Evolutionary conservation across 92 coral and sea anemone species (phyloP).

Genomic region (Montipora capitata): DNA sequence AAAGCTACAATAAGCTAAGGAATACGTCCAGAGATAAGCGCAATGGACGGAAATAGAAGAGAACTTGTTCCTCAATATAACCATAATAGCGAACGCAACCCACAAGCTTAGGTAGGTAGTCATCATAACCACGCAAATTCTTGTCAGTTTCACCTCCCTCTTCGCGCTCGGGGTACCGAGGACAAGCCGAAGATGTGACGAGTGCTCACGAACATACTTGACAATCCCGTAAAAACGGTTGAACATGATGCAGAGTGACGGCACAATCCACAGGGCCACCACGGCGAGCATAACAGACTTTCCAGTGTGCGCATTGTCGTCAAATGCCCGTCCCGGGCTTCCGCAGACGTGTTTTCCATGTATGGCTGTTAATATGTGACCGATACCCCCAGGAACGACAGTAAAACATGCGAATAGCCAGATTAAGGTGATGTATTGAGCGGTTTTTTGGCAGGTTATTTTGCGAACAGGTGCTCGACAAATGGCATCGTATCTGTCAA

Average conservation of each 20-base stretch:
- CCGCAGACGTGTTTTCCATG: conserved; percentile 27
- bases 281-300: conserved; percentile 57
- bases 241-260: conserved; percentile 56
- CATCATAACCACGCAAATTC: conserved; percentile 42
- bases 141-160: conserved; percentile 63
- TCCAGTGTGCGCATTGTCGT: conserved; percentile 28
- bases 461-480: conserved; percentile 58
- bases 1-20: conserved; percentile 62
- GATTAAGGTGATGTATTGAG: conserved; percentile 29
- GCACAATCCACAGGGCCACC: conserved; percentile 62
- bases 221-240: conserved; percentile 56
- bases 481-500: conserved; percentile 76
- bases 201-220: conserved; percentile 50
- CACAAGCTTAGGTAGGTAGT: conserved; percentile 52
- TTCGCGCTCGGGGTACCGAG: conserved; percentile 43
- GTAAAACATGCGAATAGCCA: conserved; percentile 66
- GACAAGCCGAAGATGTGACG: conserved; percentile 43
- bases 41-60: conserved; percentile 55
- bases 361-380: conserved; percentile 36
- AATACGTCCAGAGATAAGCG: conserved; percentile 66
- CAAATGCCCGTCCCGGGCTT: conserved; percentile 36
- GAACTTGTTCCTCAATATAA: conserved; percentile 45
- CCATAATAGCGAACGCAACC: conserved; percentile 56
- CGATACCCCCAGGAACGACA: conserved; percentile 57
- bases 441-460: conserved; percentile 44